phyloP scores from a whole-genome alignment of 2,888 invertebrate genomes.

The Acanthosepion pharaonis region DNA sequence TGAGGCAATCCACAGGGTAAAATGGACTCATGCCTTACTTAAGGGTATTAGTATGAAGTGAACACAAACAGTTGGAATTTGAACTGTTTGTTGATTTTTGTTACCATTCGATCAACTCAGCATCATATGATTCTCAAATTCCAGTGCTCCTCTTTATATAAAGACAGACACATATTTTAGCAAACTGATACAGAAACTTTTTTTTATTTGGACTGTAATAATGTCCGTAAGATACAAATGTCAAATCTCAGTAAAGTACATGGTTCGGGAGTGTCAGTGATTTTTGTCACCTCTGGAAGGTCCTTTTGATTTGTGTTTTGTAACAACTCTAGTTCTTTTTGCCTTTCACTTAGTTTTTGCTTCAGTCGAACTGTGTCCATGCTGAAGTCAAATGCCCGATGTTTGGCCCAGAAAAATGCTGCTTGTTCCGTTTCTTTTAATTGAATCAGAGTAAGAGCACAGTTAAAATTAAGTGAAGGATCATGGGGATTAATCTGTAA shows the following conservation, averaged over 20 bases:
- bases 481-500: background rate
- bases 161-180: background rate
- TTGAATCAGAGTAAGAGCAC: background rate
- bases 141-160: background rate
- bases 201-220: background rate
- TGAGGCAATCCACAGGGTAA: too few relatives aligned
- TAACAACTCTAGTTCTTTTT: background rate
- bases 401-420: background rate
- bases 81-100: too few relatives aligned
- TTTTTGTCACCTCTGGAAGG: background rate
- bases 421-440: background rate
- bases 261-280: background rate
- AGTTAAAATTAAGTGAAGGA: slow-evolving; percentile 25
- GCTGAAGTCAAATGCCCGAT: background rate
- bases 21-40: too few relatives aligned
- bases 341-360: background rate
- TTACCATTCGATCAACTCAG: too few relatives aligned
- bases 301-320: background rate
- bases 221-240: background rate
- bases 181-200: background rate
- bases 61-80: too few relatives aligned
- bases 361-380: background rate
- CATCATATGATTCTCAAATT: too few relatives aligned
- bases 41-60: too few relatives aligned
- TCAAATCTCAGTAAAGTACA: background rate